A percentile compares a stretch with the other conserved stretches of the same genome.
Conservation (phyloP, 1,140 invertebrate species). For the Eupeodes corollae region DNA sequence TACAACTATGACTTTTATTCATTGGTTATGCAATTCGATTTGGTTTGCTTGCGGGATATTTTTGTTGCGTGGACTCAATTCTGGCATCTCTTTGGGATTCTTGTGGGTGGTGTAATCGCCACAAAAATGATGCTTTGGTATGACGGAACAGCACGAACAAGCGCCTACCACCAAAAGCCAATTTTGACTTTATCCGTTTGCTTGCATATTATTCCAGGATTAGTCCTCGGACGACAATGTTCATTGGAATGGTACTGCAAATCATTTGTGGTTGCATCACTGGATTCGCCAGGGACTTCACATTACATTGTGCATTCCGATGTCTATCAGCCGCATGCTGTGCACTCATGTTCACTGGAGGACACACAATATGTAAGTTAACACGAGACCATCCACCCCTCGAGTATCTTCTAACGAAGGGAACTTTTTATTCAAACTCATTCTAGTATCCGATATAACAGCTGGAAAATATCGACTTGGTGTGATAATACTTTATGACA, state of each 20-base stretch:
- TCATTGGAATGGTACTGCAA: slow-evolving; percentile 30
- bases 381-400: background rate
- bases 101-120: slow-evolving; percentile 33
- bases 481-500: slow-evolving; percentile 37
- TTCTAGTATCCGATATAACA: slow-evolving; percentile 33
- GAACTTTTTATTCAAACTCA: background rate
- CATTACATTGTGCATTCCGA: slow-evolving; percentile 33
- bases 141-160: background rate
- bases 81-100: slow-evolving; percentile 38
- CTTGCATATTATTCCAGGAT: slow-evolving; percentile 10
- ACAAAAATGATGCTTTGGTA: slow-evolving; percentile 35
- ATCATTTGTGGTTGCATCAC: slow-evolving; percentile 34
- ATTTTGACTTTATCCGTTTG: background rate
- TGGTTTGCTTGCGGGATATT: slow-evolving; percentile 36
- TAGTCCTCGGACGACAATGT: slow-evolving; percentile 34
- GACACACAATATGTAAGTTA: slow-evolving; percentile 34
- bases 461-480: slow-evolving; percentile 33
- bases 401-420: background rate
- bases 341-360: slow-evolving; percentile 34
- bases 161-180: too few relatives aligned
- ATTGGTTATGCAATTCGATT: slow-evolving; percentile 34
- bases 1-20: slow-evolving; percentile 29
- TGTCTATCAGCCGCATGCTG: slow-evolving; percentile 35
- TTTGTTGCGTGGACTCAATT: slow-evolving; percentile 38
- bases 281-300: slow-evolving; percentile 31